These are phyloP conservation scores for Contarinia nasturtii DNA, from an alignment of 1,140 invertebrate species.

Conservation along the genomic window DNA sequence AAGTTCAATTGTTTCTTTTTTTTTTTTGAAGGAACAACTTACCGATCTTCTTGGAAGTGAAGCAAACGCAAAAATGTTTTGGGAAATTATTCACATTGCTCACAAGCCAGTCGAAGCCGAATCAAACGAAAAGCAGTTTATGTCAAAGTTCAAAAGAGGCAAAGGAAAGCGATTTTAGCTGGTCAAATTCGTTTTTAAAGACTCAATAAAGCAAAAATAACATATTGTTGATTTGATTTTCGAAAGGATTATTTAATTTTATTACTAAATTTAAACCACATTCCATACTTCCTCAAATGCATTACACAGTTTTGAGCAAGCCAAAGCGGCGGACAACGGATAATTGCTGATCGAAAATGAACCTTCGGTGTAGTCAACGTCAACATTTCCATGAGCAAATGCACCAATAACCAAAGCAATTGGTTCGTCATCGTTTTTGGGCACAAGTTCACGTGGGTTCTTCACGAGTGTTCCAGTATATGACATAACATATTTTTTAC, in stretches of 20 bases:
- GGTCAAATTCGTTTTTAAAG: background rate
- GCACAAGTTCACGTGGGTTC: conserved; percentile 64
- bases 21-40: conserved; percentile 36
- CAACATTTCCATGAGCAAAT: conserved; percentile 90
- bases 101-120: conserved; percentile 25
- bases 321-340: conserved; percentile 86
- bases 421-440: conserved; percentile 49
- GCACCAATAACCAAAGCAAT: conserved; percentile 86
- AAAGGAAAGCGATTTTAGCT: background rate
- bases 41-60: conserved; percentile 43
- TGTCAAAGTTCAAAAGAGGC: background rate
- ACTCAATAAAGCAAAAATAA: background rate
- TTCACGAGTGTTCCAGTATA: conserved; percentile 64
- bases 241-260: background rate
- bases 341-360: conserved; percentile 86
- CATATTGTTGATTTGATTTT: background rate
- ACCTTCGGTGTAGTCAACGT: conserved; percentile 81
- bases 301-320: conserved; percentile 89
- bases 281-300: conserved; percentile 93
- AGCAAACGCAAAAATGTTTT: conserved; percentile 35
- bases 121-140: conserved; percentile 11
- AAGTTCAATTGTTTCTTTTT: background rate
- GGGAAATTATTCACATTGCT: conserved; percentile 39
- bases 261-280: background rate
- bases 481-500: conserved; percentile 77